phyloP scores from a whole-genome alignment of 1,140 invertebrate species.

The Druon quercuslanigerum region DNA sequence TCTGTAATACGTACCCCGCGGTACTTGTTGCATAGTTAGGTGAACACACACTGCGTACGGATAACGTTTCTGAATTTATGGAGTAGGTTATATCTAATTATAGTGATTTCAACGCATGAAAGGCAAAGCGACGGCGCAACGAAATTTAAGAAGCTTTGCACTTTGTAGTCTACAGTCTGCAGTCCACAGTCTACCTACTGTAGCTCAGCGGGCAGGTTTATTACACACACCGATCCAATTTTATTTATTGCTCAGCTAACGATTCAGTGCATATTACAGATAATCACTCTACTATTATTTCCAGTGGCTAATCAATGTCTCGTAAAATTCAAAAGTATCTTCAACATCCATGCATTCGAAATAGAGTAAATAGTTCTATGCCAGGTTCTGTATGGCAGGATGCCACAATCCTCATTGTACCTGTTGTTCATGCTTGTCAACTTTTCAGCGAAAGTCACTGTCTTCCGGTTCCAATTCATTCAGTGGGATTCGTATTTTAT shows the following conservation, averaged over 20 bases:
- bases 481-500: too few relatives aligned
- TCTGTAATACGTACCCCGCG: too few relatives aligned
- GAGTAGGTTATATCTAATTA: background rate
- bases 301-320: constrained; percentile 16
- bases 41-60: too few relatives aligned
- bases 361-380: background rate
- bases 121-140: background rate
- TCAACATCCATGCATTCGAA: constrained; percentile 3
- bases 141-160: background rate
- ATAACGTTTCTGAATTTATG: too few relatives aligned
- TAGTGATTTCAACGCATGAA: constrained; percentile 2
- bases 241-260: constrained; percentile 8
- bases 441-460: constrained; percentile 13
- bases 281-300: constrained; percentile 24
- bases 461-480: constrained; percentile 7
- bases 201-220: background rate
- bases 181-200: too few relatives aligned
- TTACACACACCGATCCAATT: background rate
- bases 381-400: background rate
- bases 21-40: too few relatives aligned
- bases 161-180: too few relatives aligned
- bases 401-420: background rate
- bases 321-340: background rate
- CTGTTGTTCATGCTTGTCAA: background rate
- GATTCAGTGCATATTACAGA: background rate